Percentiles rank a stretch among this genome's conserved stretches.
phyloP scores from a whole-genome alignment of 2,797 vertebrate genomes.

The Premnoplex brunnescens region DNA sequence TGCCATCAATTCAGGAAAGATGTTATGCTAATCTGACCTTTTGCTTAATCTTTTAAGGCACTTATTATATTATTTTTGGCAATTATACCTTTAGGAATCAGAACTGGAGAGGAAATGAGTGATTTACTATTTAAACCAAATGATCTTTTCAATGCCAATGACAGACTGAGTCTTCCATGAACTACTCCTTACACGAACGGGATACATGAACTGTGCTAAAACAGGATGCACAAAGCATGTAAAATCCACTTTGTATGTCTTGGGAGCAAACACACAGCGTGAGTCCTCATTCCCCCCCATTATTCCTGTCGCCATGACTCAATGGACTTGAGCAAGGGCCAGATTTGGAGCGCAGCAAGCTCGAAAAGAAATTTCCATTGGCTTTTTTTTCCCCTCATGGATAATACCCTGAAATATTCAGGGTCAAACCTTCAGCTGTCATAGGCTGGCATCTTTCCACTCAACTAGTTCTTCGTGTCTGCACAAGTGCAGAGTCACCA shows the following conservation, averaged over 20 bases:
- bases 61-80: neutral
- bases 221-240: neutral
- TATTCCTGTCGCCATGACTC: neutral
- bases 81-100: neutral
- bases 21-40: neutral
- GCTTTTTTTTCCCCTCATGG: neutral
- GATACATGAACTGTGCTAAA: neutral
- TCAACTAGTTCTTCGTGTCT: neutral
- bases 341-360: neutral
- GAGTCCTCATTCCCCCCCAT: neutral
- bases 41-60: neutral
- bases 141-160: neutral
- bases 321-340: neutral
- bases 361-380: conserved; percentile 5
- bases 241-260: neutral
- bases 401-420: conserved; percentile 9
- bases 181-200: neutral
- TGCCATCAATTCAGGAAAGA: neutral
- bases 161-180: neutral
- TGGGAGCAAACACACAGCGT: neutral
- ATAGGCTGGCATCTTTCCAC: neutral
- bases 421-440: conserved; percentile 24
- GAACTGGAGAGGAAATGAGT: conserved; percentile 7
- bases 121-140: neutral
- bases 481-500: neutral